Conservation (phyloP, 2,113 vertebrate genomes). For the Leiothrix lutea region DNA sequence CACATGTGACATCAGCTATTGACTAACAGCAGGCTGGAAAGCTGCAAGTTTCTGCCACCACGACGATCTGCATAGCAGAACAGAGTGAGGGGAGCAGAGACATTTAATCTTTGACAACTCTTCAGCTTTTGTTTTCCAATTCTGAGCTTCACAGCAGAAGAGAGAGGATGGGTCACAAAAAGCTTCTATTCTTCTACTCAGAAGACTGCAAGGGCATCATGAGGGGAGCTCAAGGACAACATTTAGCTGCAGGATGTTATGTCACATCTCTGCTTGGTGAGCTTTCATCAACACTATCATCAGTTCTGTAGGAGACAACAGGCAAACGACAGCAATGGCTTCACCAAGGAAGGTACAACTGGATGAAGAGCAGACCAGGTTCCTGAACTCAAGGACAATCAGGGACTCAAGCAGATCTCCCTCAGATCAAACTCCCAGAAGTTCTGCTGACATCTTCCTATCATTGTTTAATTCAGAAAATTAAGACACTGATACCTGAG, state of each 20-base stretch:
- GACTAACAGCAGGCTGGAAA: background rate
- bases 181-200: background rate
- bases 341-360: background rate
- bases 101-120: background rate
- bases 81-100: background rate
- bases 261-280: background rate
- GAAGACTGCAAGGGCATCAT: background rate
- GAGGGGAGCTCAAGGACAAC: fast-evolving
- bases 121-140: background rate
- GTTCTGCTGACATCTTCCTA: background rate
- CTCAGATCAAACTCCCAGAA: background rate
- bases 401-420: background rate
- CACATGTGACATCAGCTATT: background rate
- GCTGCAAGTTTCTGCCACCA: background rate
- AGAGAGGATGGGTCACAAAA: background rate
- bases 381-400: background rate
- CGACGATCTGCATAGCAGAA: background rate
- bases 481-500: fast-evolving
- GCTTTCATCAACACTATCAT: background rate
- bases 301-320: background rate
- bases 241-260: background rate
- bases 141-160: background rate
- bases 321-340: background rate
- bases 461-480: background rate
- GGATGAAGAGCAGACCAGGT: background rate